These are phyloP conservation scores for Eupithecia pulchellata DNA, from an alignment of 2,888 invertebrate genomes.

Conservation along the genomic window DNA sequence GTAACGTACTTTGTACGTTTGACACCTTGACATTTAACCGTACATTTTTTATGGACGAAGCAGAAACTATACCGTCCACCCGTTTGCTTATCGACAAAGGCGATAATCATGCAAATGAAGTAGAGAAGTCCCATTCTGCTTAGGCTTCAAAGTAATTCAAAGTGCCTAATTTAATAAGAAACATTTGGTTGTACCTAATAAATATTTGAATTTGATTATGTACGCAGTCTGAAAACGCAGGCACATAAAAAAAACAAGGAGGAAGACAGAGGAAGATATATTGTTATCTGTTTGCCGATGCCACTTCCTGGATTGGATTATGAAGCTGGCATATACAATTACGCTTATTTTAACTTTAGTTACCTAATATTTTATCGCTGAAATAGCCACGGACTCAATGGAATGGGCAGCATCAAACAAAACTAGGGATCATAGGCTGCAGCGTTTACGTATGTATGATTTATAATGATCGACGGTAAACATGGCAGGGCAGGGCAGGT, in stretches of 20 bases:
- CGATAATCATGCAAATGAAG: neutral
- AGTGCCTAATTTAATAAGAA: too few species aligned
- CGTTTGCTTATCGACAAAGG: neutral
- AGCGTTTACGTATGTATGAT: slow-evolving; percentile 66
- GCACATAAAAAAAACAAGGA: too few species aligned
- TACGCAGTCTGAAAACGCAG: too few species aligned
- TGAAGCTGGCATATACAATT: neutral
- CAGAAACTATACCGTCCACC: neutral
- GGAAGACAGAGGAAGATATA: neutral
- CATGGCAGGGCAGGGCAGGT: slow-evolving; percentile 65
- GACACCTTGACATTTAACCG: neutral
- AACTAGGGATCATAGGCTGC: slow-evolving; percentile 73
- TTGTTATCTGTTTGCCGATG: neutral
- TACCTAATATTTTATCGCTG: neutral
- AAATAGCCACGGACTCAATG: slow-evolving; percentile 28
- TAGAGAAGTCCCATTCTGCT: neutral
- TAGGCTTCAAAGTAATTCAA: too few species aligned
- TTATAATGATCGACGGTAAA: slow-evolving; percentile 75
- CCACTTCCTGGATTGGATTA: neutral
- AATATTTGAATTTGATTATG: too few species aligned
- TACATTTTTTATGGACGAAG: neutral
- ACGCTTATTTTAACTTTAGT: neutral
- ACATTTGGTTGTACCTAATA: too few species aligned
- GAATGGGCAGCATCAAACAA: slow-evolving; percentile 57
- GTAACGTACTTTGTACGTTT: too few species aligned